Conservation (phyloP, 2,113 vertebrate species). For the Mystacornis crossleyi region DNA sequence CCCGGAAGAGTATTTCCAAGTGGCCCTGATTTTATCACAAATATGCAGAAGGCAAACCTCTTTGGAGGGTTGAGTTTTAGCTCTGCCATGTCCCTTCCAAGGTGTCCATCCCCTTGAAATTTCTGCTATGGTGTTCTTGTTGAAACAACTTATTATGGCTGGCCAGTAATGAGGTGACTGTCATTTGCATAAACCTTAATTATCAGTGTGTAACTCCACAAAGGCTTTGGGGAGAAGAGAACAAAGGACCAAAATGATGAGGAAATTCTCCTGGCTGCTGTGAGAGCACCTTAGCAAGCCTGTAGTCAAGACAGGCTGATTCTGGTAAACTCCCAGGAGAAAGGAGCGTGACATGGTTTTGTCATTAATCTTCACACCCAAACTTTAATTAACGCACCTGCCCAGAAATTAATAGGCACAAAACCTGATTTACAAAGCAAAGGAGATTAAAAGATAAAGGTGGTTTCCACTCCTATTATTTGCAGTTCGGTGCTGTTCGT, state of each 20-base stretch:
- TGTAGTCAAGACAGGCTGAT: not conserved
- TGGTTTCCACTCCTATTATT: not conserved
- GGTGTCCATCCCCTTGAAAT: not conserved
- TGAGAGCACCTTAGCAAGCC: not conserved
- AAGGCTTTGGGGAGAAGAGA: not conserved
- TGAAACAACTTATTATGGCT: not conserved
- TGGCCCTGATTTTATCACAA: not conserved
- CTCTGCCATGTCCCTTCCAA: fast-evolving
- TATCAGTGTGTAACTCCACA: not conserved
- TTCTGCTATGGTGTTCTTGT: not conserved
- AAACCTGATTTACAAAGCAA: conserved; percentile 49
- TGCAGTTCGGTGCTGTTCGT: not conserved
- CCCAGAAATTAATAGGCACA: conserved; percentile 30
- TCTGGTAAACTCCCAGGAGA: not conserved
- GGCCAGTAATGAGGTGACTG: not conserved
- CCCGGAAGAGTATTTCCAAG: fast-evolving
- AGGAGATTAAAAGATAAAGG: conserved; percentile 36
- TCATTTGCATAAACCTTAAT: conserved; percentile 20
- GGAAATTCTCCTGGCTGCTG: not conserved
- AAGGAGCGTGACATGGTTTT: not conserved
- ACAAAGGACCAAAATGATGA: not conserved
- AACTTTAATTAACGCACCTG: conserved; percentile 51
- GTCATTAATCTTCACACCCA: conserved; percentile 26
- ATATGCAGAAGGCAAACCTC: not conserved
- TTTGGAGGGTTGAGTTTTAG: not conserved